Base-by-base conservation (phyloP, 1,140 invertebrate species). In the Neodiprion pinetum region DNA sequence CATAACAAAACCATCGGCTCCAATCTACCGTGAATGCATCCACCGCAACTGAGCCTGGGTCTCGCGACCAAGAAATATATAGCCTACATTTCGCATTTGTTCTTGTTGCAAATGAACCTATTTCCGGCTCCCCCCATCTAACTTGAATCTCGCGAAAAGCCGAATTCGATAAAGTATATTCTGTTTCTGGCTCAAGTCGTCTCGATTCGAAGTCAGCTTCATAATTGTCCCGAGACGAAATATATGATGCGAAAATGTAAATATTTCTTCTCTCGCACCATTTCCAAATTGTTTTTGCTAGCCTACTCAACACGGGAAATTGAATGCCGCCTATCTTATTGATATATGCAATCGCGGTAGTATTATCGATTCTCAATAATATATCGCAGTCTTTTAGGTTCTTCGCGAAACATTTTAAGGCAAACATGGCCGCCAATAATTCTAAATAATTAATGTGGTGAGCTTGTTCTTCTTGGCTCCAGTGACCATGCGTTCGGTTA, bases 291-390 rank as follows among this genome's bases (percentile, higher is more conserved):
- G 14, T 53, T 53, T 53, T 53, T 14, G 77, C 40, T 47, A 80
- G 48, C 11, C 48, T 47, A 53, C 74, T 79, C 9, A 81, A 50
- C 21, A 77, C 70, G 8, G 73, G 67, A 72, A 69, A 75, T 67
- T 74, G 78, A 23, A 76, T 71, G n/a, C 75, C 75, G 7, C 72
- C 72, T 49, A 49, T 76, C 67, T 71, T 73, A 48, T 73, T 73
- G 49, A 76, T 73, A 47, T 76, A 73, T 8, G 75, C 72, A 67
- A 76, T 76, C 12, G 75, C 72, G 14, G 72, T 73, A 23, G 72
- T 76, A 61, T 74, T 76, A 68, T 76, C 72, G 21, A 74, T 67
- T 47, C 75, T 23, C 7, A 73, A 14, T 48, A 76, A 70, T 12
- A 76, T 66, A 61, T 76, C 53, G 47, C 67, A 76, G 28, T 61